Base-by-base conservation (phyloP, 2,888 invertebrate species). In the Phorcus lineatus region DNA sequence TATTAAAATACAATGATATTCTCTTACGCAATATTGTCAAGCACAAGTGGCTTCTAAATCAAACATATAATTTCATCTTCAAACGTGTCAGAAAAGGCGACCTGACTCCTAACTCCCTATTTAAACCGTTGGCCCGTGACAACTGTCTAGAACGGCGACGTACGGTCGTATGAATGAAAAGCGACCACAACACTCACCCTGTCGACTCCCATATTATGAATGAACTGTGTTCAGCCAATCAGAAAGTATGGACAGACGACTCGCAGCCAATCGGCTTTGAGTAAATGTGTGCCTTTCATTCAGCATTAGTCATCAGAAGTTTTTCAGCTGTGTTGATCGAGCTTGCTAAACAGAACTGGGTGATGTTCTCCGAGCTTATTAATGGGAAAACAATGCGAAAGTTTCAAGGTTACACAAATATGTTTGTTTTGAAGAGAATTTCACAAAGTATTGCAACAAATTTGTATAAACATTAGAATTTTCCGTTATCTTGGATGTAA, bases 191-290 rank as follows among this genome's bases (percentile, higher is more conserved):
- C 62, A 62, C 28, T 62, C 11, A 28, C 62, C 62, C 28, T 62
- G 62, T 62, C 62, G 62, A 24, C 62, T 22, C 28, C 62, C 62
- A 62, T 28, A 62, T 62, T 62, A 62, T 62, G 62, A 62, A 62
- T 62, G 62, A 62, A 62, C 62, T 62, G 62, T 16, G 28, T 28
- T 28, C 28, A 62, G 62, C 62, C 62, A 62, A 62, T 62, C 28
- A 62, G 62, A 13, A 28, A 24, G 28, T 28, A 28, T 28, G 62
- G 62, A 62, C 62, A 62, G 28, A 24, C 28, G 62, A 4, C 28
- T 62, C 24, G 28, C 62, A 62, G 62, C 62, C 62, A 62, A 62
- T 62, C 62, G n/a, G 62, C 13, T 28, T 62, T 19, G 28, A 62
- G 28, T 62, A 28, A 28, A 62, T 62, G 62, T 62, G 62, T 62